These are phyloP conservation scores for Etheostoma nigrum DNA, from an alignment of 2,797 vertebrate genomes.

Conservation along the genomic window DNA sequence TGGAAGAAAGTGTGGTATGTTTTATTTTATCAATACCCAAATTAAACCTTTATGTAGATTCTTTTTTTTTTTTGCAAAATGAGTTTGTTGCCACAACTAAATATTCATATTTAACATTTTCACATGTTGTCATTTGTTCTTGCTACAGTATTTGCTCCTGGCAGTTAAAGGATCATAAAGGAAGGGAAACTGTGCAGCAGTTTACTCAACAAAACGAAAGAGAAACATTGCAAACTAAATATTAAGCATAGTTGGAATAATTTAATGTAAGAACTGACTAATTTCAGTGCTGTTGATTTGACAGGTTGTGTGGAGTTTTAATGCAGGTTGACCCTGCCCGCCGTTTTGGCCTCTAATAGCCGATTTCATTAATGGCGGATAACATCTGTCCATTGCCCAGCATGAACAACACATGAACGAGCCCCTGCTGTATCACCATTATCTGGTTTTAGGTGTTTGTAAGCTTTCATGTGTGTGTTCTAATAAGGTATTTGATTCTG, in stretches of 20 bases:
- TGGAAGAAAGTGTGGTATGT: not conserved
- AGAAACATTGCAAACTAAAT: not conserved
- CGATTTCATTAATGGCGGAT: conserved; percentile 22
- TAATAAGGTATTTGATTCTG: too few species aligned
- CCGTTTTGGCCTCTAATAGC: conserved; percentile 29
- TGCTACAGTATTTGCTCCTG: not conserved
- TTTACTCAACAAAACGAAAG: not conserved
- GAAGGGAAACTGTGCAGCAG: too few species aligned
- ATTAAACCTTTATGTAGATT: not conserved
- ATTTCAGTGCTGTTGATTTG: not conserved
- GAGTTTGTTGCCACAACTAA: too few species aligned
- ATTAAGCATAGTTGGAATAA: not conserved
- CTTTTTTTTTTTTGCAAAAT: too few species aligned
- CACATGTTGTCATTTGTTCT: not conserved
- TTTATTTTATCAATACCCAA: not conserved
- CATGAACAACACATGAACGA: conserved; percentile 19
- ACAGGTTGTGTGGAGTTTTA: conserved; percentile 27
- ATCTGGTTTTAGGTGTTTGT: not conserved
- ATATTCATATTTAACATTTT: not conserved
- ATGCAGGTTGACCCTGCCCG: not conserved
- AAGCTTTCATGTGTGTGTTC: not conserved
- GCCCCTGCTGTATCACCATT: conserved; percentile 5
- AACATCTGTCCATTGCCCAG: conserved; percentile 31
- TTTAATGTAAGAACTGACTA: not conserved
- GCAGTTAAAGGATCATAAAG: not conserved